phyloP scores from a whole-genome alignment of 2,888 invertebrate genomes.

The Teleiodes luculella region DNA sequence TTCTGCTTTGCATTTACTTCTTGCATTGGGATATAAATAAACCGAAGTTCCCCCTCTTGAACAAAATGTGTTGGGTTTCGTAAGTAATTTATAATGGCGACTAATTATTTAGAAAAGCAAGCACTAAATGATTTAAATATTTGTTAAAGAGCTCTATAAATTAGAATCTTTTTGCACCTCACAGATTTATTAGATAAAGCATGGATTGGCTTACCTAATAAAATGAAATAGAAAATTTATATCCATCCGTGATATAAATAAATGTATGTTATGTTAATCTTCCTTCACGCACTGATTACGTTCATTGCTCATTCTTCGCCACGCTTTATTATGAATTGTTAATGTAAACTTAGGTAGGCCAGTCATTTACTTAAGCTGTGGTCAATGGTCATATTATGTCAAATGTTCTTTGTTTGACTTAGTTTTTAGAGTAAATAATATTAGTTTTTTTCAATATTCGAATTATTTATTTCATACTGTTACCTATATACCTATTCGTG shows the following conservation, averaged over 20 bases:
- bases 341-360: too few relatives aligned
- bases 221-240: too few relatives aligned
- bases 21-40: conserved; percentile 4
- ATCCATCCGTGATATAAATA: neutral
- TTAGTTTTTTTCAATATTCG: too few relatives aligned
- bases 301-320: conserved; percentile 6
- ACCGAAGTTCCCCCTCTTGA: neutral
- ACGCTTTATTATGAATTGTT: neutral
- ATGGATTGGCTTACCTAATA: too few relatives aligned
- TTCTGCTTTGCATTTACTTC: neutral
- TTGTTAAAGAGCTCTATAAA: too few relatives aligned
- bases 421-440: neutral
- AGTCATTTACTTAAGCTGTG: too few relatives aligned
- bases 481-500: too few relatives aligned
- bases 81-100: neutral
- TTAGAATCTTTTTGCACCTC: neutral
- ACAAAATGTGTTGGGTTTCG: neutral
- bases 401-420: too few relatives aligned
- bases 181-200: neutral
- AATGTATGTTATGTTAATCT: too few relatives aligned
- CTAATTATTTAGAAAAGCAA: too few relatives aligned
- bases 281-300: conserved; percentile 7
- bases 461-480: too few relatives aligned
- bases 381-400: too few relatives aligned
- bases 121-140: neutral